Evolutionary conservation across 2,797 vertebrate species (phyloP).

Genomic region (Brachymystax lenok): DNA sequence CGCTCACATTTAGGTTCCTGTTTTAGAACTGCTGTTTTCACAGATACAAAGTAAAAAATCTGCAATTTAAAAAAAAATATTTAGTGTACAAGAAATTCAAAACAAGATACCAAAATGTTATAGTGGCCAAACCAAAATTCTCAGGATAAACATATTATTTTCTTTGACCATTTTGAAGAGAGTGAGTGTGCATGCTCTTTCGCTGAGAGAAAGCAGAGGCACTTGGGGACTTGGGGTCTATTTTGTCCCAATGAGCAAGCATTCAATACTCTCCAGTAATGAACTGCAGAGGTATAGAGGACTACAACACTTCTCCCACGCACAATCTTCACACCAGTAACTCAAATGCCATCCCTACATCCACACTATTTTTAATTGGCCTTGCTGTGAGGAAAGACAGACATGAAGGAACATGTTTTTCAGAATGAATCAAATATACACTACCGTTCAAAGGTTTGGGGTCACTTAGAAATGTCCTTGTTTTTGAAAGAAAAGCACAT

Average conservation of each 20-base stretch:
- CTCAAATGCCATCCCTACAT: constrained; percentile 17
- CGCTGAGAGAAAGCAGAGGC: background rate
- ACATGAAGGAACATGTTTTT: constrained; percentile 19
- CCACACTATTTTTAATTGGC: constrained; percentile 30
- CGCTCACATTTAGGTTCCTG: no score
- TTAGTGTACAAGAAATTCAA: no score
- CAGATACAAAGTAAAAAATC: no score
- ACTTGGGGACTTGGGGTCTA: constrained; percentile 1
- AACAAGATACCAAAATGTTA: no score
- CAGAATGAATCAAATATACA: background rate
- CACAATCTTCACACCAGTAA: constrained; percentile 47
- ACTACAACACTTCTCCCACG: constrained; percentile 1
- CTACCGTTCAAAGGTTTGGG: no score
- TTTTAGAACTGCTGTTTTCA: no score
- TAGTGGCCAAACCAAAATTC: no score
- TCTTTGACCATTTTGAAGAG: constrained; percentile 1
- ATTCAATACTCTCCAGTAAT: constrained; percentile 25
- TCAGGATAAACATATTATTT: background rate
- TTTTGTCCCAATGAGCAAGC: constrained; percentile 14
- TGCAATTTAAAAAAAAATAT: no score
- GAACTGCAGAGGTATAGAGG: constrained; percentile 11
- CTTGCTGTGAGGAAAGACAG: constrained; percentile 20
- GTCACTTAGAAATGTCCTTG: no score
- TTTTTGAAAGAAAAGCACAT: no score
- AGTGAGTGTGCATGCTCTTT: background rate